Percentiles rank a stretch among this genome's conserved stretches.
phyloP scores from a whole-genome alignment of 2,888 invertebrate genomes.

The Chesias legatella region DNA sequence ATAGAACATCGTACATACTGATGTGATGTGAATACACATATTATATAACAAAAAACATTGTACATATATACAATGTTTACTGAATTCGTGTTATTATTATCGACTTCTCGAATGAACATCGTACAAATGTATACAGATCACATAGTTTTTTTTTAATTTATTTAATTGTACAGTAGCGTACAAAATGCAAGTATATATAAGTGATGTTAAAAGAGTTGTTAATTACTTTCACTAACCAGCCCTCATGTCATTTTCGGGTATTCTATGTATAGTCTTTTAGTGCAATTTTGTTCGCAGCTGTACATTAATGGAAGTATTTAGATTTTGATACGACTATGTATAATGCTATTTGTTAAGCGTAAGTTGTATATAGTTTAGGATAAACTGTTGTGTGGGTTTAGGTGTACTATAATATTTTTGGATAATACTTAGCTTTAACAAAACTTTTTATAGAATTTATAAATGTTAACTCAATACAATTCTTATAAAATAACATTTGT shows the following conservation, averaged over 20 bases:
- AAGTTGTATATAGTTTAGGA: slow-evolving; percentile 11
- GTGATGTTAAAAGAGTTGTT: background rate
- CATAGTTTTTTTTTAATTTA: slow-evolving; percentile 2
- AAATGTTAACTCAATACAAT: slow-evolving; percentile 10
- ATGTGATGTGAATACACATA: too few species aligned
- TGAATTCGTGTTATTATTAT: background rate
- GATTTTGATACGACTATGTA: background rate
- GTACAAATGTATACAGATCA: slow-evolving; percentile 15
- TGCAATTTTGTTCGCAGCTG: slow-evolving; percentile 1
- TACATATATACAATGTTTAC: background rate
- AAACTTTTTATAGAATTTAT: slow-evolving; percentile 4
- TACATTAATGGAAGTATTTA: slow-evolving; percentile 1
- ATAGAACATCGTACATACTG: too few species aligned
- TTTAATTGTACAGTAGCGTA: slow-evolving; percentile 5
- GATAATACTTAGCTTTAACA: slow-evolving; percentile 18
- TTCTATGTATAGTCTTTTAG: slow-evolving; percentile 3
- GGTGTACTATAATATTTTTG: slow-evolving; percentile 25
- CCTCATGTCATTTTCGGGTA: background rate
- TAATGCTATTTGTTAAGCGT: slow-evolving; percentile 2
- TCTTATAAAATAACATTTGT: slow-evolving; percentile 8
- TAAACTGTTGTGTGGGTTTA: slow-evolving; percentile 24
- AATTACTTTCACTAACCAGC: too few species aligned
- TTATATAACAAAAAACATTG: slow-evolving; percentile 5
- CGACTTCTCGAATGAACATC: slow-evolving; percentile 19
- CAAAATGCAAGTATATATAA: slow-evolving; percentile 2